Percentiles rank a stretch among this genome's conserved stretches.
These are phyloP conservation scores for Lophura nycthemera DNA, from an alignment of 2,113 vertebrate species.

Conservation along the genomic window DNA sequence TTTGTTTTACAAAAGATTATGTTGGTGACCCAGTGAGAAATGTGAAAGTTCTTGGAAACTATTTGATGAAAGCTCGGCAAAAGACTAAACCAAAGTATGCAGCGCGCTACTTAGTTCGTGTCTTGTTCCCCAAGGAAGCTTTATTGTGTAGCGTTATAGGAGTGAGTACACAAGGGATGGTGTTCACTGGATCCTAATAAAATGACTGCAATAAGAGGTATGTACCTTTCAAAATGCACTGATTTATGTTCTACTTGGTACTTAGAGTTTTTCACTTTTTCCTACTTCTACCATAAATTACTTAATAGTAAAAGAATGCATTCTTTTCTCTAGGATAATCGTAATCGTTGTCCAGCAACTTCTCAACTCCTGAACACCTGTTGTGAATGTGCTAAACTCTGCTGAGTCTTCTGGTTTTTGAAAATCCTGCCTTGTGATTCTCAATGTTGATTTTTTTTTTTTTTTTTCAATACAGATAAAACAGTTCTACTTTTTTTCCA, in stretches of 20 bases:
- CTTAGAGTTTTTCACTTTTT: neutral
- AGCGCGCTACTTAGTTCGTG: conserved; percentile 76
- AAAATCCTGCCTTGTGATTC: neutral
- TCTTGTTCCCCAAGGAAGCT: conserved; percentile 78
- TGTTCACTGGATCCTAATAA: conserved; percentile 80
- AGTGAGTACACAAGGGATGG: conserved; percentile 4
- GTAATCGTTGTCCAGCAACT: neutral
- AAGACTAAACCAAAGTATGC: conserved; percentile 75
- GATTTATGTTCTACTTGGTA: neutral
- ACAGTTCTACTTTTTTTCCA: neutral
- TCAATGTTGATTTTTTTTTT: accelerated
- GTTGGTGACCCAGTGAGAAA: conserved; percentile 80
- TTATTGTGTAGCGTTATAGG: conserved; percentile 59
- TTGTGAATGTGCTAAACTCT: neutral
- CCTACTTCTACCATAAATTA: no score
- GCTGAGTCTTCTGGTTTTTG: neutral
- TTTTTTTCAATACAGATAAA: neutral
- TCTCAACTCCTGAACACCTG: accelerated
- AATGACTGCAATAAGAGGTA: conserved; percentile 83
- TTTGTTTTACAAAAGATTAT: conserved; percentile 72
- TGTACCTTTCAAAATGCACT: neutral
- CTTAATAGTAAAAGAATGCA: neutral
- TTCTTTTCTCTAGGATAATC: neutral
- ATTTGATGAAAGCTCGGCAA: conserved; percentile 73
- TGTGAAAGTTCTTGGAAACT: conserved; percentile 65